These are phyloP conservation scores for Meloe dianella DNA, from an alignment of 2,888 invertebrate genomes.

Conservation along the genomic window DNA sequence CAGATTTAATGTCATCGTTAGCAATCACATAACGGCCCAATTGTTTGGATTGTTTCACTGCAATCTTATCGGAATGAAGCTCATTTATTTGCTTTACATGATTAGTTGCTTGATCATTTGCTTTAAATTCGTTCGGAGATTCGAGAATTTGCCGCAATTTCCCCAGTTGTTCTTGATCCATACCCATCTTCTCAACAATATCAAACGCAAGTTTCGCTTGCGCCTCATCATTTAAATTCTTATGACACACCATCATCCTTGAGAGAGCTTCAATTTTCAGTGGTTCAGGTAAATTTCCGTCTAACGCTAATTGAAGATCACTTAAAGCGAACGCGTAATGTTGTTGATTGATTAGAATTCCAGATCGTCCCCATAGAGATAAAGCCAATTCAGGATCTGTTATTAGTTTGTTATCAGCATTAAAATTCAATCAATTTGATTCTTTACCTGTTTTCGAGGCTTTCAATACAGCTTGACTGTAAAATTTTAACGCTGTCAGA, in stretches of 20 bases:
- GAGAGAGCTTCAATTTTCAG: constrained; percentile 72
- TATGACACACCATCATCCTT: constrained; percentile 73
- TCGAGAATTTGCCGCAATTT: constrained; percentile 23
- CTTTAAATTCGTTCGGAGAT: background rate
- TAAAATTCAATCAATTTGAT: background rate
- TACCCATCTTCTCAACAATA: constrained; percentile 66
- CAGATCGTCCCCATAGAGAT: constrained; percentile 72
- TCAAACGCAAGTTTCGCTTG: constrained; percentile 71
- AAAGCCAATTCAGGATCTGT: constrained; percentile 69
- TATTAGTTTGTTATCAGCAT: background rate
- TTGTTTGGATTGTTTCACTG: constrained; percentile 65
- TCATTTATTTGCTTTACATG: constrained; percentile 24
- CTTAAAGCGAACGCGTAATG: constrained; percentile 67
- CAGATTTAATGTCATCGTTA: constrained; percentile 66
- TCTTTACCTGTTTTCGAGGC: constrained; percentile 69
- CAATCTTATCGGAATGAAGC: constrained; percentile 63
- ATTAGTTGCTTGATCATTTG: background rate
- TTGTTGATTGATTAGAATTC: constrained; percentile 65
- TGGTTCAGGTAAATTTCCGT: constrained; percentile 67
- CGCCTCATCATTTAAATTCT: constrained; percentile 65
- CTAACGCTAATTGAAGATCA: constrained; percentile 72
- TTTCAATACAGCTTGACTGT: constrained; percentile 75
- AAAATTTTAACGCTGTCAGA: constrained; percentile 67
- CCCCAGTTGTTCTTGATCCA: constrained; percentile 35
- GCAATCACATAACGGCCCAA: constrained; percentile 77